These are phyloP conservation scores for Catostylus mosaicus DNA, from an alignment of 30 jellyfish, hydroid and myxozoan species.

Conservation along the genomic window DNA sequence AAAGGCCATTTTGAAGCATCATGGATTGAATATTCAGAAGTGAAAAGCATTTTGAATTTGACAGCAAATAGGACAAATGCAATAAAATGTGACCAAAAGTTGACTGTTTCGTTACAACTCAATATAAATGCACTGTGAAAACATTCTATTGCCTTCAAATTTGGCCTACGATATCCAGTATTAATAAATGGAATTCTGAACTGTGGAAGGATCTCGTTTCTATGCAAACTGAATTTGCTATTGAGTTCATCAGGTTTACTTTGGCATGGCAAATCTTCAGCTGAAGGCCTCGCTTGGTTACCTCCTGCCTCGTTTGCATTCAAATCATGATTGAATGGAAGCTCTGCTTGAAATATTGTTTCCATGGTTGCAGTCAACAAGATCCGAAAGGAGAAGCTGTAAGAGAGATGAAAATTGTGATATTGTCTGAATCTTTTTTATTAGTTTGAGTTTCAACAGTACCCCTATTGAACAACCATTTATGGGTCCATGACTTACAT, in stretches of 20 bases:
- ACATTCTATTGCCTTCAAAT: constrained; percentile 70
- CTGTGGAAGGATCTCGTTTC: constrained; percentile 78
- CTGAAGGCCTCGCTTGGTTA: not conserved
- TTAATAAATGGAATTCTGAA: constrained; percentile 83
- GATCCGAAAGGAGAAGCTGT: not conserved
- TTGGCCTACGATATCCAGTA: constrained; percentile 89
- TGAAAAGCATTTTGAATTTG: constrained; percentile 38
- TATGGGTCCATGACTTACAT: too few species aligned
- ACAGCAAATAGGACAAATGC: constrained; percentile 71
- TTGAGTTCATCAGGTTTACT: too few species aligned
- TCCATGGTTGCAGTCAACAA: not conserved
- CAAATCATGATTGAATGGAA: not conserved
- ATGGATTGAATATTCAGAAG: constrained; percentile 34
- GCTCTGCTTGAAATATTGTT: not conserved
- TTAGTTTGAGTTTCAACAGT: too few species aligned
- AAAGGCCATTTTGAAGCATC: constrained; percentile 80
- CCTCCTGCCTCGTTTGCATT: not conserved
- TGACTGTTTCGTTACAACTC: constrained; percentile 84
- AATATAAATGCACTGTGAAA: constrained; percentile 77
- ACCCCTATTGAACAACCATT: too few species aligned
- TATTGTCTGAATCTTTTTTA: too few species aligned
- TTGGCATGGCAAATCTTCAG: too few species aligned
- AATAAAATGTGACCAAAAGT: constrained; percentile 90
- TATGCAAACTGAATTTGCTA: constrained; percentile 71
- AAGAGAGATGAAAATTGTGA: not conserved